Percentiles rank a stretch among this genome's conserved stretches.
phyloP scores from a whole-genome alignment of 2,113 vertebrate species.

The Alectura lathami region DNA sequence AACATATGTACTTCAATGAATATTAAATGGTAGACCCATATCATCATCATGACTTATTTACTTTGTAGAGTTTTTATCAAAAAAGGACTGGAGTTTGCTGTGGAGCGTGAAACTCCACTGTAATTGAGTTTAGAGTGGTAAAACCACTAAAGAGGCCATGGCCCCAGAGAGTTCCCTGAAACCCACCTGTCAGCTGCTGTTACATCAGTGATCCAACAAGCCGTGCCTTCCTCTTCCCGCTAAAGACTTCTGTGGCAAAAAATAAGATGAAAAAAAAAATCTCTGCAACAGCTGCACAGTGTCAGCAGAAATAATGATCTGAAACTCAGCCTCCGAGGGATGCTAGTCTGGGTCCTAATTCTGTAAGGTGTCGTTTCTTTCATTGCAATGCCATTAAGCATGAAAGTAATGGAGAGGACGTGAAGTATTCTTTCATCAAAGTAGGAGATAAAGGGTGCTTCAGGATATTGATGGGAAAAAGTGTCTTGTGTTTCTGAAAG shows the following conservation, averaged over 20 bases:
- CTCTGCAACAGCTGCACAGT: slow-evolving; percentile 80
- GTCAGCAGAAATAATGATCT: slow-evolving; percentile 84
- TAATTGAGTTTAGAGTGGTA: slow-evolving; percentile 86
- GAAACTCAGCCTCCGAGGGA: slow-evolving; percentile 73
- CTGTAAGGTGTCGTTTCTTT: slow-evolving; percentile 70
- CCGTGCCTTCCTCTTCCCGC: slow-evolving; percentile 69
- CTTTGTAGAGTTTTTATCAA: slow-evolving; percentile 80
- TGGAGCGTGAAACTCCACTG: slow-evolving; percentile 80
- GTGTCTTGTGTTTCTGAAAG: neutral
- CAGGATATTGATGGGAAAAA: slow-evolving; percentile 11
- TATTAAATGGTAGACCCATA: slow-evolving; percentile 82
- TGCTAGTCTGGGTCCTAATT: slow-evolving; percentile 59
- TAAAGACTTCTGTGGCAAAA: slow-evolving; percentile 75
- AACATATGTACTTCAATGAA: slow-evolving; percentile 84
- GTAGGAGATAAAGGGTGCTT: slow-evolving; percentile 2
- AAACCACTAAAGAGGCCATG: slow-evolving; percentile 82
- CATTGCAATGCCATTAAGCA: slow-evolving; percentile 47
- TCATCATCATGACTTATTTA: slow-evolving; percentile 84
- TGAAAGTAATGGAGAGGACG: slow-evolving; percentile 65
- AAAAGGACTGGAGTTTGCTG: slow-evolving; percentile 75
- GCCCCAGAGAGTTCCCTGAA: slow-evolving; percentile 91
- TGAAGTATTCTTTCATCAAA: slow-evolving; percentile 37
- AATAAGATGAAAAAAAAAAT: neutral
- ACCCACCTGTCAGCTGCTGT: slow-evolving; percentile 94
- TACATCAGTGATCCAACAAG: slow-evolving; percentile 87